Evolutionary conservation across 1,140 invertebrate species (phyloP).

Genomic region (Drosophila suzukii): DNA sequence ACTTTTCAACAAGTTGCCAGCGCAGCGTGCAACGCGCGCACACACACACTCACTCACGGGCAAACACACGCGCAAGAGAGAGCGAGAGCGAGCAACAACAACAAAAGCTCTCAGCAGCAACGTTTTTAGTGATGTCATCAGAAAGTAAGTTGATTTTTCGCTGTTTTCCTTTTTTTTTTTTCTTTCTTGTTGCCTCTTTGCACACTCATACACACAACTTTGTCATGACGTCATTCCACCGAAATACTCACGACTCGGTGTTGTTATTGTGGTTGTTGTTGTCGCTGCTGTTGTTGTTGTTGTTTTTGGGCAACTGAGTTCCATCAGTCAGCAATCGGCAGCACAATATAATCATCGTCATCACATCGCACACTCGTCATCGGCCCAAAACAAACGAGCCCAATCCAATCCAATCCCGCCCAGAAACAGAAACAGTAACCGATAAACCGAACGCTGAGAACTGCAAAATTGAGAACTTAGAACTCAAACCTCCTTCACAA

Average conservation of each 20-base stretch:
- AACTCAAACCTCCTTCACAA: neutral
- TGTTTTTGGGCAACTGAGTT: constrained; percentile 26
- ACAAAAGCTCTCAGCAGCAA: constrained; percentile 61
- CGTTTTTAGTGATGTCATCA: constrained; percentile 83
- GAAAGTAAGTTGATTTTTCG: constrained; percentile 75
- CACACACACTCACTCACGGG: constrained; percentile 22
- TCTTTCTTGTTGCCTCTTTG: constrained; percentile 14
- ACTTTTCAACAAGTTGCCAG: constrained; percentile 60
- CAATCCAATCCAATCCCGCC: constrained; percentile 8
- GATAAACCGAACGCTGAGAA: neutral
- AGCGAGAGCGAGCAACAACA: constrained; percentile 65
- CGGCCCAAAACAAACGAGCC: constrained; percentile 34
- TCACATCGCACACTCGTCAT: constrained; percentile 39
- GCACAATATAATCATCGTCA: constrained; percentile 43
- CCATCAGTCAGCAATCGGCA: constrained; percentile 28
- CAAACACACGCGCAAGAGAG: constrained; percentile 51
- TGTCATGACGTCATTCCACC: constrained; percentile 82
- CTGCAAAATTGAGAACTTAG: too few species aligned
- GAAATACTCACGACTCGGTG: constrained; percentile 68
- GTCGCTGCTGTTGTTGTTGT: constrained; percentile 37
- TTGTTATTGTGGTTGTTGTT: constrained; percentile 38
- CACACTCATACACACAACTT: constrained; percentile 20
- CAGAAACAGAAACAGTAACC: constrained; percentile 1
- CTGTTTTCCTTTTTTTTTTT: constrained; percentile 29
- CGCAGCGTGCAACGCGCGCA: constrained; percentile 51